Evolutionary conservation across 2,113 vertebrate species (phyloP).

Genomic region (Himantopus leucocephalus): DNA sequence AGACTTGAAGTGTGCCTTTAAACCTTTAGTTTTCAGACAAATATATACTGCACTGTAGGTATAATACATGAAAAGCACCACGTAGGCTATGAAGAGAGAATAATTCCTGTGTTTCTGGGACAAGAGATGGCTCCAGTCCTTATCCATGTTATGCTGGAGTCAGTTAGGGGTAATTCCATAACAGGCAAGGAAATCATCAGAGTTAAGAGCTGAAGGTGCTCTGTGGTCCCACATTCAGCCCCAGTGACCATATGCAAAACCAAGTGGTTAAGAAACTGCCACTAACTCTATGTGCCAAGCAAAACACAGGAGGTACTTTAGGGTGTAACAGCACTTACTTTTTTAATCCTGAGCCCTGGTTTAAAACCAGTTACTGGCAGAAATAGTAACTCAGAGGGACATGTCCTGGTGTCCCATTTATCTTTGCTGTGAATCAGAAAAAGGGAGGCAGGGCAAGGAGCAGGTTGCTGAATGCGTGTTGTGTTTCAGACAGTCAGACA

Average conservation of each 20-base stretch:
- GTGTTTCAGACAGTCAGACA: constrained; percentile 12
- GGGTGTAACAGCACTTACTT: neutral
- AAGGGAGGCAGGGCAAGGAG: neutral
- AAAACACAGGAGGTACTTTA: neutral
- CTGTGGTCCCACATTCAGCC: neutral
- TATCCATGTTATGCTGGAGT: neutral
- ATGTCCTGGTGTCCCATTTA: neutral
- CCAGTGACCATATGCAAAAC: neutral
- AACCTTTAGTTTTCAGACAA: neutral
- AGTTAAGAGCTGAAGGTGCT: neutral
- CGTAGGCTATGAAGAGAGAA: neutral
- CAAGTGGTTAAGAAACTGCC: neutral
- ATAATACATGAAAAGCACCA: neutral
- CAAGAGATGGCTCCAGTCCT: neutral
- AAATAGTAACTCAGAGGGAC: neutral
- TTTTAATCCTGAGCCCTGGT: neutral
- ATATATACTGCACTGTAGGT: neutral
- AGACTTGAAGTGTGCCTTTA: neutral
- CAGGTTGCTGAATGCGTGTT: neutral
- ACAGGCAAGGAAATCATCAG: neutral
- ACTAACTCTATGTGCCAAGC: neutral
- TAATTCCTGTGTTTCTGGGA: neutral
- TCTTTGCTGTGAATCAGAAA: neutral
- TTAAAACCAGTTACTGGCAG: neutral
- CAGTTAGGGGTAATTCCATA: neutral